Percentiles rank a stretch among this genome's conserved stretches.
phyloP scores from a whole-genome alignment of 2,113 vertebrate species.

The Phalacrocorax carbo region DNA sequence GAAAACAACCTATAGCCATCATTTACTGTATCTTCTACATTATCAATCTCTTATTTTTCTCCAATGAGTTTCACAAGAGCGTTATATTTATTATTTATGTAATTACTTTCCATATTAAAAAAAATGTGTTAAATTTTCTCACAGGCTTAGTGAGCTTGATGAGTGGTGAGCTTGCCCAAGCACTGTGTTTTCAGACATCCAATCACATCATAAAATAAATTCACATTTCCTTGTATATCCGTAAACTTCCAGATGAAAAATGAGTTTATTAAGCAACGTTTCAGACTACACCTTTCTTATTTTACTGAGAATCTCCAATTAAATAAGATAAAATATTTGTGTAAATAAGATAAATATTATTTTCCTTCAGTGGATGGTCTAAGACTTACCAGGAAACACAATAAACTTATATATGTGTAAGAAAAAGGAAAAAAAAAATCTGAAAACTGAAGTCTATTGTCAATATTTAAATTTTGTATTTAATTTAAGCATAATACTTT shows the following conservation, averaged over 20 bases:
- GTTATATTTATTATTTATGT: not conserved
- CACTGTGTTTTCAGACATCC: not conserved
- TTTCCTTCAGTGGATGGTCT: not conserved
- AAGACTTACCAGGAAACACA: not conserved
- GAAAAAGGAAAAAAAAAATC: not conserved
- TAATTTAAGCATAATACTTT: not conserved
- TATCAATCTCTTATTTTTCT: not conserved
- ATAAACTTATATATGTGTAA: not conserved
- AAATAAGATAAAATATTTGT: not conserved
- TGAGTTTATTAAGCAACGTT: not conserved
- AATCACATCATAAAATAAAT: not conserved
- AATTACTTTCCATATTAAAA: not conserved
- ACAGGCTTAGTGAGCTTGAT: not conserved
- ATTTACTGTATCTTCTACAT: not conserved
- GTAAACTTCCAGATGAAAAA: not conserved
- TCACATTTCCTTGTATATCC: not conserved
- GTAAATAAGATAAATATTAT: not conserved
- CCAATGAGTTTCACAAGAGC: not conserved
- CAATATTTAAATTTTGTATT: not conserved
- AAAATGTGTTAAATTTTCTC: not conserved
- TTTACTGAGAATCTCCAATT: not conserved
- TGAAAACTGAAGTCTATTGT: not conserved
- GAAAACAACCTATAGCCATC: not conserved
- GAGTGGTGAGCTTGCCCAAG: not conserved
- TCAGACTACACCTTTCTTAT: not conserved